Evolutionary conservation across 1,140 invertebrate genomes (phyloP), one percentile per base, ranked within the genome.

Genomic region (Bombus cullumanus): DNA sequence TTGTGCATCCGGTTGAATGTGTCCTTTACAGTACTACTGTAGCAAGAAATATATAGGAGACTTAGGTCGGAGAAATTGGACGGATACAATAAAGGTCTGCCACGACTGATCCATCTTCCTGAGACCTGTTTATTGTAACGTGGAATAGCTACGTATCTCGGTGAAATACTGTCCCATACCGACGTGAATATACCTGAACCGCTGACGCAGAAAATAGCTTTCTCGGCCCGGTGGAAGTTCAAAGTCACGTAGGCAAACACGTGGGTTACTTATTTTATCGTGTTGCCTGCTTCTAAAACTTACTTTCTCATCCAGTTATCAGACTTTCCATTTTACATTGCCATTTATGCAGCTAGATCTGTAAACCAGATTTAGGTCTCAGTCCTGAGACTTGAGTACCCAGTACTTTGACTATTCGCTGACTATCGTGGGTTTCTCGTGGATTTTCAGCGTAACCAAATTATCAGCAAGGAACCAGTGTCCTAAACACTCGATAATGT

Each of bases 41-140:
- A 62, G 2, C 13, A 34, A 31, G 64, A 34, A 31, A 66, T 66
- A 66, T 66, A 66, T 66, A 31, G 64, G 13, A 18, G 64, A 66
- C 64, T 18, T 66, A 18, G n/a, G n/a, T 66, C 64, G 34, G 15
- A 31, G 62, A 66, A 66, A 66, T 66, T 66, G 62, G 62, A 66
- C n/a, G n/a, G 64, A 15, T 31, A 66, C n/a, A 31, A 66, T 31
- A 31, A 66, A 34, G n/a, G n/a, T 31, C 62, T 15, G n/a, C n/a
- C n/a, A 66, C 64, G n/a, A 66, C 64, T 31, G 64, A 66, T 66
- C 64, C n/a, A 66, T 66, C 64, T 31, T 66, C n/a, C 1, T 2
- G 64, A 31, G n/a, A 66, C n/a, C 62, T 66, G 62, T 66, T 66
- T 66, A 66, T 66, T 66, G 64, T 66, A n/a, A 66, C 64, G 64